Evolutionary conservation across 1,140 invertebrate genomes (phyloP), one percentile per base, ranked within the genome.

Genomic region (Drosophila nigromelanica): DNA sequence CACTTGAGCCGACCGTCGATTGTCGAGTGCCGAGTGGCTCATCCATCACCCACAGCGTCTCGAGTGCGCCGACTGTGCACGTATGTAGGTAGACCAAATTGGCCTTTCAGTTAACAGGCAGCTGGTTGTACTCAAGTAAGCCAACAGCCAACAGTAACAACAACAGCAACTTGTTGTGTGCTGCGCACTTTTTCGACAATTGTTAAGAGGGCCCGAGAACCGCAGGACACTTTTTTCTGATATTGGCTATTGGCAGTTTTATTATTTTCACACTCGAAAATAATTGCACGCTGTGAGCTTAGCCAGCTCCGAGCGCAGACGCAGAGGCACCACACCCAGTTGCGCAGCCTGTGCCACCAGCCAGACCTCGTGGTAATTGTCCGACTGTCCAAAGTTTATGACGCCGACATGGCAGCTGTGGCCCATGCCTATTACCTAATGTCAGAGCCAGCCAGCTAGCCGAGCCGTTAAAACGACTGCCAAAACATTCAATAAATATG

Each of bases 401-500:
- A 78, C 68, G 61, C 55, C 69, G 51, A 60, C 78, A 69, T 78
- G 76, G 80, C 80, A 83, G 80, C 80, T 83, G 80, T 60, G 60
- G 47, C 56, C 70, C 63, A 59, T 55, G 59, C 55, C 80, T 73
- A 79, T 75, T 83, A 60, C 55, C 72, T 69, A 73, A 67, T 69
- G 67, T 64, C 47, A 58, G 63, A 42, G 56, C 48, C 10, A 52
- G 61, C 43, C 33, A 47, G 52, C 35, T 33, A 45, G 33, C 37
- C 66, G 73, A 78, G 82, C 82, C 82, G 83, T 86, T 86, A 78
- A 87, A 87, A 52, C 61, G 78, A 76, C 82, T 86, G 83, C 82
- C 82, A 86, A 86, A 86, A 86, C 82, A 86, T 86, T 87, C 82
- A 87, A 87, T 86, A 86, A 86, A 87, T 86, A 86, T 89, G 75